A percentile compares a stretch with the other conserved stretches of the same genome.
Conservation (phyloP, 2,888 invertebrate species). For the Cephus sareptanus region DNA sequence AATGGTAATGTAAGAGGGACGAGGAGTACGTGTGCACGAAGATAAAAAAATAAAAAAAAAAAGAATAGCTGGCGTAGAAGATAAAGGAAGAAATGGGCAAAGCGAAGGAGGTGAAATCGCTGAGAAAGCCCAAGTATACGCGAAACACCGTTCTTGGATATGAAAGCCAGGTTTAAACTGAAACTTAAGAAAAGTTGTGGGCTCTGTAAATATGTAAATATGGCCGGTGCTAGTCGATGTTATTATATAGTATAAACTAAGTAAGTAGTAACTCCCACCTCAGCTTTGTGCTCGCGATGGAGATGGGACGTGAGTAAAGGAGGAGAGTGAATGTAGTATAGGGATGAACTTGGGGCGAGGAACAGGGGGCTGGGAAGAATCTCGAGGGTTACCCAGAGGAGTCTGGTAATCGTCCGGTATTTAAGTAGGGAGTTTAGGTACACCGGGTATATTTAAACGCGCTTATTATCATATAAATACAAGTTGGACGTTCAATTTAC, state of each 20-base stretch:
- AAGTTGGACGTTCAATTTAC: slow-evolving; percentile 65
- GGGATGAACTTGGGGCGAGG: background rate
- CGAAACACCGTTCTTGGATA: slow-evolving; percentile 6
- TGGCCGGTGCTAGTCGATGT: slow-evolving; percentile 36
- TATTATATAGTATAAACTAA: slow-evolving; percentile 38
- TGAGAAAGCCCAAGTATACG: background rate
- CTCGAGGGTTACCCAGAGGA: background rate
- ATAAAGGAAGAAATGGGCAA: background rate
- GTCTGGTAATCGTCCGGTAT: slow-evolving; percentile 58
- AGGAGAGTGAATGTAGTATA: background rate
- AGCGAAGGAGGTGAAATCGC: background rate
- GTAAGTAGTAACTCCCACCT: slow-evolving; percentile 16
- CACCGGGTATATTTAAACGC: slow-evolving; percentile 64
- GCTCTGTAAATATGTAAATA: slow-evolving; percentile 57
- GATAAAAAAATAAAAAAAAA: background rate
- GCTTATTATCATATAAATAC: slow-evolving; percentile 66
- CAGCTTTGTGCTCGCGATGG: background rate
- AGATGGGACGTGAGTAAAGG: background rate
- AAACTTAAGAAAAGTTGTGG: slow-evolving; percentile 42
- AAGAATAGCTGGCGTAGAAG: background rate
- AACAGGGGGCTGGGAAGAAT: slow-evolving; percentile 17
- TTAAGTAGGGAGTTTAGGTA: slow-evolving; percentile 62
- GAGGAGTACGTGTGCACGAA: background rate
- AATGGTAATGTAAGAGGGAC: background rate
- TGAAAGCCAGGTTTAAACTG: slow-evolving; percentile 39